Base-by-base conservation (phyloP, 2,888 invertebrate genomes). In the Cephus pulcher region DNA sequence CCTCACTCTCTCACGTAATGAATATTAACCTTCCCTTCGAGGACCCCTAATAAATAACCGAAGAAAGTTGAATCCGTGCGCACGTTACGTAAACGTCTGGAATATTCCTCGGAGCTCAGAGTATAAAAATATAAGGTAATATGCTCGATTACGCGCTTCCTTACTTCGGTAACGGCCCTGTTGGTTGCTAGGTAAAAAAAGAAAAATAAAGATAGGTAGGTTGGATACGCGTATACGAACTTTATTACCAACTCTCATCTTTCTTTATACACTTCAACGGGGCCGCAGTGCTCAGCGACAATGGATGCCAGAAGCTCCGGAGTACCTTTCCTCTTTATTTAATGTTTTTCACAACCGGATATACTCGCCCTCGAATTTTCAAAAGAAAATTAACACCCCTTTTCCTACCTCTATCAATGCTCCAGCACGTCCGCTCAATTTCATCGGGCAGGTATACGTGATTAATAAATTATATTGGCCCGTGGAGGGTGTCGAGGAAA, bases 81-180 rank as follows among this genome's bases (percentile, higher is more conserved):
- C 78, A 15, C 71, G 34, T 11, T 33, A 32, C 71, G 32, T 23
- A 34, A 32, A 71, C 71, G 71, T 32, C 34, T 23, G 56, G 56
- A 56, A 71, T 32, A 32, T 71, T 34, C 12, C 2, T 71, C 33
- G 69, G 78, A 77, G 78, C 23, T 23, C 23, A 70, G 77, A 76
- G 82, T 78, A 81, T 80, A 80, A 78, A 81, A 82, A 84, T 84
- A 84, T 85, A 86, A 86, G 85, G 81, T 79, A 86, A 84, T 82
- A 83, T 83, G 85, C 86, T 85, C 86, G 86, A 86, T 86, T 88
- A 86, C 86, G 84, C 83, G 82, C 84, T 85, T 87, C 86, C 85
- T 86, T 84, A 85, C 86, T 88, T 86, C 82, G 83, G 83, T 80
- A 87, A 86, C 85, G 85, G 82, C 80, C 77, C 81, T 85, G 82